Evolutionary conservation across 2,113 vertebrate genomes (phyloP), one percentile per base, ranked within the genome.

Genomic region (Anarrhichthys ocellatus): DNA sequence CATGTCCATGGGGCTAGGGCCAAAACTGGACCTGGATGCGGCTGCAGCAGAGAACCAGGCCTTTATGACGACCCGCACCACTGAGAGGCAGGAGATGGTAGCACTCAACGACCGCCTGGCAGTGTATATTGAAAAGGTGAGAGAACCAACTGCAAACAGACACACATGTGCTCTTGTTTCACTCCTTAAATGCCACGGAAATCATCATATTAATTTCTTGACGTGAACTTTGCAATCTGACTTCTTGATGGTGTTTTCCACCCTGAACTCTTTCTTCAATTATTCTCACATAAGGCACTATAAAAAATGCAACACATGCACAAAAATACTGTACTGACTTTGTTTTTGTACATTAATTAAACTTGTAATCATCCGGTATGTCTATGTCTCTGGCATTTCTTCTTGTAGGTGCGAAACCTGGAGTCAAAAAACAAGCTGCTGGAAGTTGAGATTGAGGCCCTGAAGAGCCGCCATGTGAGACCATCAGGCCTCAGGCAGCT

Each of bases 21-120:
- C 87, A 1, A 59, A 50, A 29, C 65, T 93, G 68, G 92, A 94
- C 69, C 85, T 95, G 82, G 94, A 95, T 24, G 90, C 92, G 0
- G 95, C 94, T 27, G 78, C 93, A 73, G 92, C 92, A 40, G 90
- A 91, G 85, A 96, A 96, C 81, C 91, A 92, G 72, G 90, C 90
- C 75, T 95, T 95, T 69, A 92, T 93, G 58, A 74, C 20, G 52
- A 92, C 87, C 13, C 84, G 96, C n/a, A 94, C 74, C n/a, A 87
- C 70, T 2, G 94, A 96, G 81, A 95, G 93, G 40, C 87, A 92
- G 80, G 89, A 94, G 84, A 84, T 95, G 92, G 76, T 96, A 2
- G 78, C 81, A 32, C 93, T 96, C 46, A 94, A 96, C 18, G 95
- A 96, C 79, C 93, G 94, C 1, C 85, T 96, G 86, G 94, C 95